Evolutionary conservation across 2,888 invertebrate genomes (phyloP).

Genomic region (Archips crataeganus): DNA sequence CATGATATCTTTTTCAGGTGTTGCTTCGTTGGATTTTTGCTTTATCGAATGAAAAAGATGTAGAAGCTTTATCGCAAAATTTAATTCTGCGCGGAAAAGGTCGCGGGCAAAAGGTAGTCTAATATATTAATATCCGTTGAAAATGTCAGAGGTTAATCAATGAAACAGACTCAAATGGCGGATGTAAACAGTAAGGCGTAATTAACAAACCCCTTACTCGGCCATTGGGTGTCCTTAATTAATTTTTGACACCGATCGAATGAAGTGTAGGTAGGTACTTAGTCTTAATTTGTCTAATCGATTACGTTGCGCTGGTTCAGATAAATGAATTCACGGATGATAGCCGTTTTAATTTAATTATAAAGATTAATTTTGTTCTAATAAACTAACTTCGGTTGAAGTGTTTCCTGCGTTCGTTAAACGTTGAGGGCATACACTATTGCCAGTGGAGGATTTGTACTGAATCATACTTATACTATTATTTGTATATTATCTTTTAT

Average conservation of each 20-base stretch:
- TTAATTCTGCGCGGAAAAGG: too few relatives aligned
- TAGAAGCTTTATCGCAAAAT: too few relatives aligned
- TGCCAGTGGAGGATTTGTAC: background rate
- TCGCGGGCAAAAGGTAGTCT: too few relatives aligned
- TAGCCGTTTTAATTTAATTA: conserved; percentile 30
- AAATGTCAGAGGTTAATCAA: conserved; percentile 18
- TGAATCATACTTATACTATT: too few relatives aligned
- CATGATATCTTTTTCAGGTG: too few relatives aligned
- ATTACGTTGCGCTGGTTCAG: conserved; percentile 40
- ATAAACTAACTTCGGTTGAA: conserved; percentile 7
- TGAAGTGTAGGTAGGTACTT: conserved; percentile 6
- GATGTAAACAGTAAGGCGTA: conserved; percentile 33
- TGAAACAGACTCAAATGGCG: conserved; percentile 19
- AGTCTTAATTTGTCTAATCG: conserved; percentile 47
- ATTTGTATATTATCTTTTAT: too few relatives aligned
- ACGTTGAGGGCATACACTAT: background rate
- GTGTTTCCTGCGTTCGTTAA: conserved; percentile 5
- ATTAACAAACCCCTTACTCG: conserved; percentile 29
- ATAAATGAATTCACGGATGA: conserved; percentile 33
- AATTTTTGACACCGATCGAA: conserved; percentile 49
- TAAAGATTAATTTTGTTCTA: conserved; percentile 26
- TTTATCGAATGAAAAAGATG: too few relatives aligned
- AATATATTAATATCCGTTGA: background rate
- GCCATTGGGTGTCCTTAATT: conserved; percentile 44
- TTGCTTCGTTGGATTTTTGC: too few relatives aligned